Percentiles rank a stretch among this genome's conserved stretches.
Evolutionary conservation across 2,797 vertebrate genomes (phyloP).

Genomic region (Poecilia gillii): DNA sequence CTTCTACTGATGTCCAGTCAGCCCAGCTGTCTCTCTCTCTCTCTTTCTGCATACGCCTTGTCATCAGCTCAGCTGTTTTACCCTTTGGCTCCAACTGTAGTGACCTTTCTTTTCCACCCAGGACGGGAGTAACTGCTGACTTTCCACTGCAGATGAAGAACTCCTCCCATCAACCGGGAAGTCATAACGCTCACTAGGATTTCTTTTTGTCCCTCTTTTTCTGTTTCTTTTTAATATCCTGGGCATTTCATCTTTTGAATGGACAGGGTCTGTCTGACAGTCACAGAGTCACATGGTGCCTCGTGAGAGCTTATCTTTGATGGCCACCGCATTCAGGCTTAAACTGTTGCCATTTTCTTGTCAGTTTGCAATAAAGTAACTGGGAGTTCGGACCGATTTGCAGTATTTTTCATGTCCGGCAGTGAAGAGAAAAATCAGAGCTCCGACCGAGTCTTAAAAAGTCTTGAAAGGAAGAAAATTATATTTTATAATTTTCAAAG

Average conservation of each 20-base stretch:
- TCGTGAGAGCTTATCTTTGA: neutral
- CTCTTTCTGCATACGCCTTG: constrained; percentile 39
- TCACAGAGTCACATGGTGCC: constrained; percentile 13
- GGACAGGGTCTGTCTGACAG: neutral
- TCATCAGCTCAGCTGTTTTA: constrained; percentile 53
- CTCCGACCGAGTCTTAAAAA: too few species aligned
- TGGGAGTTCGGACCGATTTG: neutral
- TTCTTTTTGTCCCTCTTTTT: constrained; percentile 7
- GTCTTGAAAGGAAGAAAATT: too few species aligned
- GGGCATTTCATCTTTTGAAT: constrained; percentile 20
- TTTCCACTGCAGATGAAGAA: constrained; percentile 45
- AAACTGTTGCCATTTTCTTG: neutral
- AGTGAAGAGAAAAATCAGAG: neutral
- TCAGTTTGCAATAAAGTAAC: neutral
- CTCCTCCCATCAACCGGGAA: constrained; percentile 50
- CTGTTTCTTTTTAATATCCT: neutral
- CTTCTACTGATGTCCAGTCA: constrained; percentile 10
- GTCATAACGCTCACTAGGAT: constrained; percentile 38
- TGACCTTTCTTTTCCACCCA: constrained; percentile 61
- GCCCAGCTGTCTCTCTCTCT: constrained; percentile 3
- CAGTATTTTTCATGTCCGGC: neutral
- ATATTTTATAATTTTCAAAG: too few species aligned
- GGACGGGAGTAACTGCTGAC: constrained; percentile 47
- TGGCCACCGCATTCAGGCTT: neutral
- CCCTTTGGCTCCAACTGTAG: constrained; percentile 49